Conservation (phyloP, 2,888 invertebrate species). For the Apamea anceps region DNA sequence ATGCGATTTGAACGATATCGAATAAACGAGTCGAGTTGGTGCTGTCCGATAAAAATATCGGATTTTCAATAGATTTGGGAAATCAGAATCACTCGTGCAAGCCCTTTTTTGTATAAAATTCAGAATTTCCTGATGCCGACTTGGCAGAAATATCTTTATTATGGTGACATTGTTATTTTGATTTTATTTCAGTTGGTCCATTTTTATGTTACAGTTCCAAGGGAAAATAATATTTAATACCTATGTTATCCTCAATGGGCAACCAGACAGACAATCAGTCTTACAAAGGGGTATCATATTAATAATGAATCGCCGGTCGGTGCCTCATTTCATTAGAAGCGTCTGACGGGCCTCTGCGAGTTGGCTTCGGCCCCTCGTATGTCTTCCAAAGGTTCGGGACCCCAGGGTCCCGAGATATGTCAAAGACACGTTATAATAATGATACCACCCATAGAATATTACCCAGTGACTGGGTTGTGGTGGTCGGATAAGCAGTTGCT, state of each 20-base stretch:
- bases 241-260: not conserved
- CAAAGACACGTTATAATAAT: not conserved
- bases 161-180: slow-evolving; percentile 15
- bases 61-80: slow-evolving; percentile 68
- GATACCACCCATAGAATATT: not conserved
- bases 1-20: slow-evolving; percentile 56
- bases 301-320: not conserved
- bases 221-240: not conserved
- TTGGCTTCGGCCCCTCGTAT: not conserved
- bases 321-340: not conserved
- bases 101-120: slow-evolving; percentile 47
- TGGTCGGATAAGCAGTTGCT: not conserved
- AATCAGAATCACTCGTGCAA: slow-evolving; percentile 56
- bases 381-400: not conserved
- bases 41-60: slow-evolving; percentile 71
- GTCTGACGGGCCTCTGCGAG: not conserved
- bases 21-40: slow-evolving; percentile 60
- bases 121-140: slow-evolving; percentile 28
- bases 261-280: not conserved
- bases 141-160: slow-evolving; percentile 39
- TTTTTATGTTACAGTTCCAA: not conserved
- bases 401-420: not conserved
- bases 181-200: slow-evolving; percentile 11
- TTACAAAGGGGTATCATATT: not conserved
- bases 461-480: not conserved